phyloP scores from a whole-genome alignment of 2,888 invertebrate species.

The Crossocerus cetratus region DNA sequence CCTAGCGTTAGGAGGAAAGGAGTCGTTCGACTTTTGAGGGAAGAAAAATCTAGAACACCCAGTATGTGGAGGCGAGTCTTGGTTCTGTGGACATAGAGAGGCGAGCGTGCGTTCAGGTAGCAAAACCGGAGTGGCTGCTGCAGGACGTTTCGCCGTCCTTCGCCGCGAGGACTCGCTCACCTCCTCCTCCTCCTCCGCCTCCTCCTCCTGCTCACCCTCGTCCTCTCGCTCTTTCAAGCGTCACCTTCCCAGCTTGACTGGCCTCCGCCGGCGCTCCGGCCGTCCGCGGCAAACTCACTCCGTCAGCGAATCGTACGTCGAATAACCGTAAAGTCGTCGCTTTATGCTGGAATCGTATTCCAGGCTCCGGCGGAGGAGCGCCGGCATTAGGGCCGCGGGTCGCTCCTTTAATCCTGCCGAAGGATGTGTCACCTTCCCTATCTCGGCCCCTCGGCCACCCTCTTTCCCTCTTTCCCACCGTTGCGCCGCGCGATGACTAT shows the following conservation, averaged over 20 bases:
- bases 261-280: not conserved
- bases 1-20: too few relatives aligned
- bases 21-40: not conserved
- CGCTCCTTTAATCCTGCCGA: constrained; percentile 62
- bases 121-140: constrained; percentile 57
- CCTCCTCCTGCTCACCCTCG: constrained; percentile 23
- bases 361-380: constrained; percentile 46
- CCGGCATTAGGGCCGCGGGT: constrained; percentile 59
- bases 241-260: not conserved
- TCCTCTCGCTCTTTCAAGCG: not conserved
- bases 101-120: constrained; percentile 56
- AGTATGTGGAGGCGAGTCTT: constrained; percentile 43
- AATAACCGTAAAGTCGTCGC: constrained; percentile 66
- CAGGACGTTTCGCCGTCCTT: constrained; percentile 53
- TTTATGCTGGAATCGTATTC: constrained; percentile 65
- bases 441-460: too few relatives aligned
- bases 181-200: constrained; percentile 44
- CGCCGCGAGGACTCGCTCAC: constrained; percentile 30
- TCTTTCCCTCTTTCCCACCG: constrained; percentile 21
- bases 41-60: constrained; percentile 26
- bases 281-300: constrained; percentile 58
- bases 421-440: constrained; percentile 47
- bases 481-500: constrained; percentile 37
- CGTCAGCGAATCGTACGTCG: constrained; percentile 66
- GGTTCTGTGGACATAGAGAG: constrained; percentile 1